Evolutionary conservation across 2,888 invertebrate species (phyloP), one percentile per base, ranked within the genome.

Genomic region (Conistra vaccinii): DNA sequence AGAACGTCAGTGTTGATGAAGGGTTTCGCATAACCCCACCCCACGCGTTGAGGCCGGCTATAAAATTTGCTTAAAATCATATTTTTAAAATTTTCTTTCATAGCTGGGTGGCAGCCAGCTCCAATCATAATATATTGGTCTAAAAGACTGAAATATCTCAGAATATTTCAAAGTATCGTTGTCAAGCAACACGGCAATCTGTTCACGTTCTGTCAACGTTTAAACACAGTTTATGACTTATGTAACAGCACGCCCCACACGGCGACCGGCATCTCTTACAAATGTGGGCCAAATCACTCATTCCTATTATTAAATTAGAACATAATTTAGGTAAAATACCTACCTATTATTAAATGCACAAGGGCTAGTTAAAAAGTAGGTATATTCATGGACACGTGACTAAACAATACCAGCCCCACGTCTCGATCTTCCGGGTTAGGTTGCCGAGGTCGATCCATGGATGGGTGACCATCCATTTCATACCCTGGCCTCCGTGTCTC

Each of bases 261-360:
- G 65, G 20, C 53, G 80, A 48, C 77, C 45, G 23, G 62, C 67
- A 48, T 32, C 48, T 48, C 69, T 48, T 63, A 61, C 66, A 71
- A 65, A 80, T 75, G 55, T 76, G 51, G 80, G 69, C 23, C 80
- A 74, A 69, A 45, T 29, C 48, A 57, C 74, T 71, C 71, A 76
- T 83, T 76, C 42, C 62, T 68, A 65, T 72, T 76, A 67, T 75
- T 53, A 77, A 81, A 83, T 63, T 73, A 70, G 77, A 80, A 42
- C 68, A 55, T 66, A 69, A 72, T 75, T 75, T 61, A 68, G 73
- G 48, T 48, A 80, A 80, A 12, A 17, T 51, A 45, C 29, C 23
- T 29, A n/a, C 20, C 29, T 26, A 20, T 32, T 67, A 35, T 55
- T 45, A 65, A 73, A 29, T 17, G 20, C 20, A 55, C 10, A 69